phyloP scores from a whole-genome alignment of 2,113 vertebrate genomes.

The Callaeas wilsoni region DNA sequence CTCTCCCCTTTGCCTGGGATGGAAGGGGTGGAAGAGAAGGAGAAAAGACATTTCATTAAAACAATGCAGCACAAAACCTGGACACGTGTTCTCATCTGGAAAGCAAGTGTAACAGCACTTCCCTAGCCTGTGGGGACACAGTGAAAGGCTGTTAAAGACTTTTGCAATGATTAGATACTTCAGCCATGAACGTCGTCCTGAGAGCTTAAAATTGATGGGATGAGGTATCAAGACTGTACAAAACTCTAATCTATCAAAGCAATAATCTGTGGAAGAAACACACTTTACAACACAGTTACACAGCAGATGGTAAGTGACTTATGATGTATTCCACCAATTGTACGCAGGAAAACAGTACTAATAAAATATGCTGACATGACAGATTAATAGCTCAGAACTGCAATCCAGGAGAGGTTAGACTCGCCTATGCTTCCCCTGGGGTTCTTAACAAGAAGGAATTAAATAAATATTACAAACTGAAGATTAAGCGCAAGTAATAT shows the following conservation, averaged over 20 bases:
- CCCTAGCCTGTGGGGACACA: neutral
- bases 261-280: constrained; percentile 22
- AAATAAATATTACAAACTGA: neutral
- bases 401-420: neutral
- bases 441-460: constrained; percentile 3
- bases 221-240: neutral
- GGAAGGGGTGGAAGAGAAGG: neutral
- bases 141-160: neutral
- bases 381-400: constrained; percentile 9
- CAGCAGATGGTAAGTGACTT: constrained; percentile 50
- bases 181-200: neutral
- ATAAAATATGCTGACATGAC: constrained; percentile 28
- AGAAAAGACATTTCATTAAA: neutral
- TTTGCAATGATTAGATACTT: neutral
- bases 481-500: neutral
- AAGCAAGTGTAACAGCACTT: neutral
- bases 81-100: neutral
- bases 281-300: neutral
- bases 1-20: neutral
- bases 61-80: neutral
- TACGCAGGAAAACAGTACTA: neutral
- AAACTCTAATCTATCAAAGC: constrained; percentile 31
- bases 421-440: neutral
- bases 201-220: neutral
- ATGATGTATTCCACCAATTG: neutral